Evolutionary conservation across 2,888 invertebrate genomes (phyloP), one percentile per base, ranked within the genome.

Genomic region (Agrotis exclamationis): DNA sequence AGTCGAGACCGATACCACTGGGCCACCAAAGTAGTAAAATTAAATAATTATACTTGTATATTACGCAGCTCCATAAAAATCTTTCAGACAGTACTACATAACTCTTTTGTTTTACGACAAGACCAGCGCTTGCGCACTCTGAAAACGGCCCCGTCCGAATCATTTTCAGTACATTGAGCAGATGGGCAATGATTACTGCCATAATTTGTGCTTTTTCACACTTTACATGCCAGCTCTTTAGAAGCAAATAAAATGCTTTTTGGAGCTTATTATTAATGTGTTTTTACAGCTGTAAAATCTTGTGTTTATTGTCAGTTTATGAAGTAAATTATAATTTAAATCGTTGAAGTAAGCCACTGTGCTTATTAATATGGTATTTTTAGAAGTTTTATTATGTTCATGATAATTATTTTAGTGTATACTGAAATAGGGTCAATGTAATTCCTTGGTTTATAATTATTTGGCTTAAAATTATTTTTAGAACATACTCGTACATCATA

Each of bases 71-170:
- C 28, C 39, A 48, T 70, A 59, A 54, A 70, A 44, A 58, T 53
- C 22, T 53, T 54, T 18, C 44, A 16, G 47, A 39, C n/a, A 51
- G 28, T 24, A 47, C 63, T 24, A 47, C 63, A 74, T 75, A 24
- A 73, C 18, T 75, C 64, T 58, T 58, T 53, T 73, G 63, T 57
- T 79, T 74, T 63, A 74, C 51, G 79, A 79, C 79, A 50, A 54
- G 14, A 11, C 56, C 5, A 78, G 57, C 74, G 73, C 79, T 3
- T 33, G 6, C 57, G 63, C 56, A 16, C 20, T 13, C 79, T 57
- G 63, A 54, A 78, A 62, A 77, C 74, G 74, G 79, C 74, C 73
- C 63, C 74, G 74, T 78, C 39, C 62, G 67, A 74, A 57, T n/a
- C 60, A 53, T 50, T 33, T 58, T 54, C 75, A 79, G 57, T 65